phyloP scores from a whole-genome alignment of 2,113 vertebrate genomes.

The Eudyptes chrysolophus region DNA sequence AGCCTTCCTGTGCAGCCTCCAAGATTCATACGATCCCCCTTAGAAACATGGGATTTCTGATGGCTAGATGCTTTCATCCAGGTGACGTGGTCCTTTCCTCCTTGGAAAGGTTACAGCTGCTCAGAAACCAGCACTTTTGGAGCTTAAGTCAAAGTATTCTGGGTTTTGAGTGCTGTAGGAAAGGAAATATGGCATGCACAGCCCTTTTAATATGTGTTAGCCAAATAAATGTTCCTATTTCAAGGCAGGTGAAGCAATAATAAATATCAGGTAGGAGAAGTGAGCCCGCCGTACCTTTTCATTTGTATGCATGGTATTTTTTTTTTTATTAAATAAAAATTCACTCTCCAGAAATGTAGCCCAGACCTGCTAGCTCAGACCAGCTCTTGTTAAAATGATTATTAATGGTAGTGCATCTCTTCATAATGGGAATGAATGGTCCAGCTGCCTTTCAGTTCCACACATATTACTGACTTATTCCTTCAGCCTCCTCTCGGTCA shows the following conservation, averaged over 20 bases:
- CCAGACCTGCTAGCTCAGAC: not conserved
- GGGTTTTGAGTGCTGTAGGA: not conserved
- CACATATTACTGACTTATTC: constrained; percentile 15
- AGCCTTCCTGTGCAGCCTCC: not conserved
- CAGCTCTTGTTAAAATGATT: constrained; percentile 46
- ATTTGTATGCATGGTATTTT: not conserved
- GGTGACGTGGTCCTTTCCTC: not conserved
- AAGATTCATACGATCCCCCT: fast-evolving
- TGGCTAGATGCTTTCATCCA: not conserved
- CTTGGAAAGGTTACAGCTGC: not conserved
- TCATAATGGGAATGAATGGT: constrained; percentile 49
- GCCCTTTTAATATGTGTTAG: not conserved
- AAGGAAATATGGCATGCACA: not conserved
- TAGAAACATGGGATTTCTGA: not conserved
- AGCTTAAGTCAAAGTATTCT: not conserved
- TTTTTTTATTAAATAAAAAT: constrained; percentile 30
- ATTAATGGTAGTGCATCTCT: constrained; percentile 34
- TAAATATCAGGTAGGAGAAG: constrained; percentile 33
- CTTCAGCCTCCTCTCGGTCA: not conserved
- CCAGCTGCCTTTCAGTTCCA: not conserved
- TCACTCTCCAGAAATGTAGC: not conserved
- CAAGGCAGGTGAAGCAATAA: not conserved
- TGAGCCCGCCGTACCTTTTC: not conserved
- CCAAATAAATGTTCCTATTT: constrained; percentile 1
- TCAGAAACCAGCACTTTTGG: not conserved